Percentiles rank a stretch among this genome's conserved stretches.
These are phyloP conservation scores for Tetramorium simillimum DNA, from an alignment of 1,140 invertebrate species.

Conservation along the genomic window DNA sequence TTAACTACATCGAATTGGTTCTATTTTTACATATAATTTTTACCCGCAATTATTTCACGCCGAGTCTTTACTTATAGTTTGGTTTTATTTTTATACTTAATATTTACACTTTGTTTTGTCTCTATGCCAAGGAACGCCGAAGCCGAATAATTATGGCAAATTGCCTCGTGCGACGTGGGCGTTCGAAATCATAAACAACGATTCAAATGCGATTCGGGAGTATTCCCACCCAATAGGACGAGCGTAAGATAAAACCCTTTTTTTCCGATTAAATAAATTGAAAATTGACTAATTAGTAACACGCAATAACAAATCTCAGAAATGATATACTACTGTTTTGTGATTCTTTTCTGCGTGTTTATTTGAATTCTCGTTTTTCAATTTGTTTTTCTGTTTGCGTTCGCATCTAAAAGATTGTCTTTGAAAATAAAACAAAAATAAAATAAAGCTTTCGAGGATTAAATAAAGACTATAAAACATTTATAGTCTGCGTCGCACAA, in stretches of 20 bases:
- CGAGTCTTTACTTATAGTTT: neutral
- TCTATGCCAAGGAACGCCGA: slow-evolving; percentile 7
- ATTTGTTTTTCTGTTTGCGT: neutral
- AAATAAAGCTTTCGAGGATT: neutral
- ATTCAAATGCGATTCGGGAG: neutral
- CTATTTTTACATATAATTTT: neutral
- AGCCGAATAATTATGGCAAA: slow-evolving; percentile 9
- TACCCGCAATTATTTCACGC: neutral
- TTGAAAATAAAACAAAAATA: neutral
- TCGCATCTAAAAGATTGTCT: neutral
- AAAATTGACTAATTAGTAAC: neutral
- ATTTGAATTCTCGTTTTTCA: neutral
- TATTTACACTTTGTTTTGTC: slow-evolving; percentile 20
- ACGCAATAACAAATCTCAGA: neutral
- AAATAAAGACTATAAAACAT: neutral
- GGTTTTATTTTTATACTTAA: neutral
- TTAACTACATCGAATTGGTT: neutral
- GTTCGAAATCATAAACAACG: slow-evolving; percentile 54
- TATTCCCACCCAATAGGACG: neutral
- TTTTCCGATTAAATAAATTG: neutral
- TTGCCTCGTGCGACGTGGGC: neutral
- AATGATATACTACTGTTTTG: neutral
- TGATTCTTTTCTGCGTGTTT: neutral
- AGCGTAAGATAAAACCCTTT: neutral
- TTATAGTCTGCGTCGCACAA: neutral